Evolutionary conservation across 2,888 invertebrate species (phyloP).

Genomic region (Callosobruchus maculatus): DNA sequence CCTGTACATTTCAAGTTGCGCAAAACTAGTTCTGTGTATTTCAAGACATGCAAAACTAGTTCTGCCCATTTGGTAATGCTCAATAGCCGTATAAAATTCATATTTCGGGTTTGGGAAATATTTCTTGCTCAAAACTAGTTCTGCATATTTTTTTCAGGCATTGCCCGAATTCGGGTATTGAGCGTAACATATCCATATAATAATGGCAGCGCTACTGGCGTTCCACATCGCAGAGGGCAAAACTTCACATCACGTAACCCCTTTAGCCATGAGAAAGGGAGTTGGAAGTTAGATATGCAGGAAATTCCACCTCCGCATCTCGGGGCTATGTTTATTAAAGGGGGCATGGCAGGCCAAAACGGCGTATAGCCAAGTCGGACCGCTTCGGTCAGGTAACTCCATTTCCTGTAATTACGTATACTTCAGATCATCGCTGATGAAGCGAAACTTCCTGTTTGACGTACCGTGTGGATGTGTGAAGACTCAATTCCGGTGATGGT

Average conservation of each 20-base stretch:
- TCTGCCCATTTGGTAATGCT: too few relatives aligned
- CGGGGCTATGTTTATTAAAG: not conserved
- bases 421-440: not conserved
- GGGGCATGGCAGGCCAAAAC: not conserved
- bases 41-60: too few relatives aligned
- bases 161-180: too few relatives aligned
- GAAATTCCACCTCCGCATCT: not conserved
- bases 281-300: not conserved
- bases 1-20: too few relatives aligned
- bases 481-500: not conserved
- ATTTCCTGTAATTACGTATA: not conserved
- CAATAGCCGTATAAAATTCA: too few relatives aligned
- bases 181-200: not conserved
- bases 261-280: not conserved
- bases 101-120: too few relatives aligned
- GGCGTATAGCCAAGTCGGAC: not conserved
- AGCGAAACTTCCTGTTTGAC: not conserved
- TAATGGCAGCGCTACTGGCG: not conserved
- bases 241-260: not conserved
- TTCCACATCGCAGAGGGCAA: not conserved
- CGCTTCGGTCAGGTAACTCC: not conserved
- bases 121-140: too few relatives aligned
- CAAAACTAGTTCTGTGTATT: too few relatives aligned
- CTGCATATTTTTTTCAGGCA: too few relatives aligned
- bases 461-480: not conserved